Evolutionary conservation across 2,888 invertebrate genomes (phyloP).

Genomic region (Onchidella celtica): DNA sequence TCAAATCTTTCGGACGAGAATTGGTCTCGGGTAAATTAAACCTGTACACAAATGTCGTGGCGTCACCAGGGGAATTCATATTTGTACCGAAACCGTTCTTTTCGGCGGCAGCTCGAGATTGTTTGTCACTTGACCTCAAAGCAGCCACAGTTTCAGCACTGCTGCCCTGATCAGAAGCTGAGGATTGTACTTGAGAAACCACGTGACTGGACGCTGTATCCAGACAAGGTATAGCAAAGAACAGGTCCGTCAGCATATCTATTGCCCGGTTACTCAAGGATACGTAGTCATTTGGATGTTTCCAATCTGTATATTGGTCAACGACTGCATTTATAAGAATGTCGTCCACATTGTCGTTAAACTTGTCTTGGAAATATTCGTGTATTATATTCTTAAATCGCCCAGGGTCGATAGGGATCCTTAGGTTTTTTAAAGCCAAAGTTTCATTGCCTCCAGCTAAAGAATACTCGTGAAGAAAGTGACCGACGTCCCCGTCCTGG

Average conservation of each 20-base stretch:
- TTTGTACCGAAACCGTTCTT: no score
- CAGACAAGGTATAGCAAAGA: background rate
- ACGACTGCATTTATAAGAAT: no score
- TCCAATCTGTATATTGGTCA: no score
- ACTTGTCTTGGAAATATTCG: background rate
- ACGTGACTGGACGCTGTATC: no score
- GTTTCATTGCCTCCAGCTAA: background rate
- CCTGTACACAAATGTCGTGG: no score
- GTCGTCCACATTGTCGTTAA: background rate
- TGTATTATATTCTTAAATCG: background rate
- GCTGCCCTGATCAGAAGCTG: no score
- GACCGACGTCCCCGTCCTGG: slow-evolving; percentile 29
- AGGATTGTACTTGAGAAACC: no score
- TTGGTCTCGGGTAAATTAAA: no score
- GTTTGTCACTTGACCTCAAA: no score
- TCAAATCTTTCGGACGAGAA: background rate
- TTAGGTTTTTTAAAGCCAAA: background rate
- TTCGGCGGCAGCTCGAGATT: no score
- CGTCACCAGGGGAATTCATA: no score
- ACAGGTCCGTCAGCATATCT: background rate
- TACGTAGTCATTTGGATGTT: background rate
- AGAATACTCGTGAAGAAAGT: background rate
- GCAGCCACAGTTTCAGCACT: no score
- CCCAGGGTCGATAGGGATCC: background rate
- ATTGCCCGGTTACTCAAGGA: background rate